These are phyloP conservation scores for Argyresthia goedartella DNA, from an alignment of 2,888 invertebrate genomes.

Conservation along the genomic window DNA sequence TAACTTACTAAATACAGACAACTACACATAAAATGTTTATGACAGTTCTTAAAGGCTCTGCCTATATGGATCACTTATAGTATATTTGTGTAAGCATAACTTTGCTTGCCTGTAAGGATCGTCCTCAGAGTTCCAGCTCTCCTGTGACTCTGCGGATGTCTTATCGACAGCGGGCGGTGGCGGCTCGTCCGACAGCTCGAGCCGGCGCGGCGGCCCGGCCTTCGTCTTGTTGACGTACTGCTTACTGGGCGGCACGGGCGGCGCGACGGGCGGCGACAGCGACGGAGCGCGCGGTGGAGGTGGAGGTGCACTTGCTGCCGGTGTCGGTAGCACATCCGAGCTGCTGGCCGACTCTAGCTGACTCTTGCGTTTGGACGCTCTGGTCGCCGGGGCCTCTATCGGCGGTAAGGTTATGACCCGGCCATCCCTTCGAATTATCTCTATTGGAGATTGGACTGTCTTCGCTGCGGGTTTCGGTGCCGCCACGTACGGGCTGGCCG, in stretches of 20 bases:
- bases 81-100: not conserved
- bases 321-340: slow-evolving; percentile 16
- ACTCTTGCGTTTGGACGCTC: slow-evolving; percentile 77
- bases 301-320: slow-evolving; percentile 13
- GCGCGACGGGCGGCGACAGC: slow-evolving; percentile 19
- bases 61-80: not conserved
- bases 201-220: slow-evolving; percentile 23
- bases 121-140: slow-evolving; percentile 86
- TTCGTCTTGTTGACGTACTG: slow-evolving; percentile 52
- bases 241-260: slow-evolving; percentile 35
- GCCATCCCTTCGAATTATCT: slow-evolving; percentile 81
- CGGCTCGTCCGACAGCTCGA: slow-evolving; percentile 28
- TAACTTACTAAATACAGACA: too few species aligned
- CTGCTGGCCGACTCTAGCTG: slow-evolving; percentile 36
- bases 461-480: slow-evolving; percentile 37
- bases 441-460: slow-evolving; percentile 72
- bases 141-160: slow-evolving; percentile 71
- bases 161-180: slow-evolving; percentile 33
- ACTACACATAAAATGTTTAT: too few species aligned
- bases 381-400: slow-evolving; percentile 85
- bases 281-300: slow-evolving; percentile 12
- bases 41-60: not conserved
- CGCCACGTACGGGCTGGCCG: slow-evolving; percentile 29
- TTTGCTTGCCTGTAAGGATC: slow-evolving; percentile 90
- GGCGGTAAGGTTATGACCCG: slow-evolving; percentile 84